Percentiles rank a stretch among this genome's conserved stretches.
Evolutionary conservation across 2,888 invertebrate genomes (phyloP).

Genomic region (Bimastos eiseni): DNA sequence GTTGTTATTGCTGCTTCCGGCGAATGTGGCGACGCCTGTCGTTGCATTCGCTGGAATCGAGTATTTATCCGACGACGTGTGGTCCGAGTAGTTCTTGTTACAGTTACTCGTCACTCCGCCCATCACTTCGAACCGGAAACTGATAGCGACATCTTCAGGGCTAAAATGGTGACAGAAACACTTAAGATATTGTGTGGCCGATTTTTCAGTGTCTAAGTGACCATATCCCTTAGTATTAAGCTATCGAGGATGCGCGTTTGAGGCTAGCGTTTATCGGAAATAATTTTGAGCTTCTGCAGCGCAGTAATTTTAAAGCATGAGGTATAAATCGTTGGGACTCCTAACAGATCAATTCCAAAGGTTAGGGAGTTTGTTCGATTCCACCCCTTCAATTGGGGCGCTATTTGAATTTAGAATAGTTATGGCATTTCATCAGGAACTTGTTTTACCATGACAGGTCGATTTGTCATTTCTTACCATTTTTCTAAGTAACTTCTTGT

Average conservation of each 20-base stretch:
- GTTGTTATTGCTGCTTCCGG: conserved; percentile 21
- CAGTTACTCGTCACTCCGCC: conserved; percentile 18
- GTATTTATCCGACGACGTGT: not conserved
- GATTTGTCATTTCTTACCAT: not conserved
- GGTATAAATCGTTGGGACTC: too few species aligned
- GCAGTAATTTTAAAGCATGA: too few species aligned
- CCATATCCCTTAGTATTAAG: not conserved
- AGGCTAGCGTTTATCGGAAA: not conserved
- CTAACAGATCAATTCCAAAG: not conserved
- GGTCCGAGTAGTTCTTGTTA: conserved; percentile 9
- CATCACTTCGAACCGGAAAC: conserved; percentile 18
- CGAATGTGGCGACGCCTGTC: not conserved
- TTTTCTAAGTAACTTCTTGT: not conserved
- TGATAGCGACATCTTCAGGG: conserved; percentile 6
- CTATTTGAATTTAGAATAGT: too few species aligned
- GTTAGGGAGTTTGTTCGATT: not conserved
- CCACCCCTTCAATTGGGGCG: too few species aligned
- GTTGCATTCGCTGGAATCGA: not conserved
- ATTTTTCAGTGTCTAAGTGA: not conserved
- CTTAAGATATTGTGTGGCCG: not conserved
- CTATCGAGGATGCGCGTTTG: not conserved
- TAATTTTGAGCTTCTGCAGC: not conserved
- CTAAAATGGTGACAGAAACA: not conserved
- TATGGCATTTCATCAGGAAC: too few species aligned
- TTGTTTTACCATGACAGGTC: too few species aligned